Conservation (phyloP, 2,113 vertebrate species). For the Collichthys lucidus region DNA sequence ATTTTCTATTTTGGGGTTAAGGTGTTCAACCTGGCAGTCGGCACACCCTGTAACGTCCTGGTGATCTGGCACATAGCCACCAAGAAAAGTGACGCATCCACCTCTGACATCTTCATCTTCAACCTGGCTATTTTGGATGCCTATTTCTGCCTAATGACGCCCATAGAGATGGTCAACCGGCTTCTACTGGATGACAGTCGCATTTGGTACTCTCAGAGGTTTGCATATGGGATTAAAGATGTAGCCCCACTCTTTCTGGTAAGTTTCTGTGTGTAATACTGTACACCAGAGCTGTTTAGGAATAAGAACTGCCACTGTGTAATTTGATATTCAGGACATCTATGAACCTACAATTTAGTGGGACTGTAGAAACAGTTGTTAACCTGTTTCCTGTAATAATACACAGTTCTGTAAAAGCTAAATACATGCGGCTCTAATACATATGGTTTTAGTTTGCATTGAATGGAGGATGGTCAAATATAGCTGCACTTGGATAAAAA, state of each 20-base stretch:
- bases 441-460: background rate
- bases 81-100: conserved; percentile 73
- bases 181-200: conserved; percentile 60
- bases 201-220: conserved; percentile 77
- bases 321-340: background rate
- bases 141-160: conserved; percentile 82
- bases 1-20: conserved; percentile 82
- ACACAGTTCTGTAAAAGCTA: background rate
- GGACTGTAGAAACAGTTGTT: background rate
- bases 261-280: conserved; percentile 19
- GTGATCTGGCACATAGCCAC: conserved; percentile 80
- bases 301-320: background rate
- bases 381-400: background rate
- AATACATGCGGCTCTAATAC: background rate
- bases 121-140: conserved; percentile 80
- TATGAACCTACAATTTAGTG: background rate
- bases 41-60: conserved; percentile 77
- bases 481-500: no score
- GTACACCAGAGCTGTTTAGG: background rate
- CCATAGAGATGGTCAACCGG: conserved; percentile 76
- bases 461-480: no score
- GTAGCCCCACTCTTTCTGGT: conserved; percentile 78
- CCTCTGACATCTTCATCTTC: conserved; percentile 82
- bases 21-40: conserved; percentile 79
- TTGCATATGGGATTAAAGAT: conserved; percentile 82